These are phyloP conservation scores for Mesaphorura yosii DNA, from an alignment of 1,140 invertebrate genomes.

Conservation along the genomic window DNA sequence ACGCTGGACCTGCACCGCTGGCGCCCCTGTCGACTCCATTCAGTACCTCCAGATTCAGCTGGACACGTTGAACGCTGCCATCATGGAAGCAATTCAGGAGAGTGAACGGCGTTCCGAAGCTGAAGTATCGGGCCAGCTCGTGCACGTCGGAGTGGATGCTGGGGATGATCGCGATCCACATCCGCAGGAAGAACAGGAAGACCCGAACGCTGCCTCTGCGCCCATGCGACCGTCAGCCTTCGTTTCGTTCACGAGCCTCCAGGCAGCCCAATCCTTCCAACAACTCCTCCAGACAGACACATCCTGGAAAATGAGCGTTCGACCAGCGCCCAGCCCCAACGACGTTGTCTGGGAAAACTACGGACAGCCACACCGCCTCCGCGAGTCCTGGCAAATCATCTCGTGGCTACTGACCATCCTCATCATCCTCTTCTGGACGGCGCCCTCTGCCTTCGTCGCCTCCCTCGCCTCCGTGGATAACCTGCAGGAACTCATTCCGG, in stretches of 20 bases:
- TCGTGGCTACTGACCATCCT: neutral
- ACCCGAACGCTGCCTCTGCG: neutral
- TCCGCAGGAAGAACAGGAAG: neutral
- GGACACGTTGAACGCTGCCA: neutral
- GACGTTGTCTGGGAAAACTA: constrained; percentile 3
- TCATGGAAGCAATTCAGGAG: neutral
- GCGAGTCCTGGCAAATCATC: neutral
- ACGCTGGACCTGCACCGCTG: too few relatives aligned
- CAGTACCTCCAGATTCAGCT: neutral
- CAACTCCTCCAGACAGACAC: neutral
- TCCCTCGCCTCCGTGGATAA: neutral
- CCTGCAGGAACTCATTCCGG: neutral
- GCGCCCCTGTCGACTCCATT: neutral
- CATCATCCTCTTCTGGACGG: constrained; percentile 3
- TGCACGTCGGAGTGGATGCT: neutral
- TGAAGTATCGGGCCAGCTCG: neutral
- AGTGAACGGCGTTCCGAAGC: neutral
- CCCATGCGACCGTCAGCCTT: neutral
- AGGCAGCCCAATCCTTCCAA: neutral
- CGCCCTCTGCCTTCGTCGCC: neutral
- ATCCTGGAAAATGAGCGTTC: neutral
- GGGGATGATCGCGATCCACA: neutral
- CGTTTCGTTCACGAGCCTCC: neutral
- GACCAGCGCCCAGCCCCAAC: neutral
- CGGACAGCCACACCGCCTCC: neutral